Evolutionary conservation across 2,113 vertebrate genomes (phyloP).

Genomic region (Macroglossus sobrinus): DNA sequence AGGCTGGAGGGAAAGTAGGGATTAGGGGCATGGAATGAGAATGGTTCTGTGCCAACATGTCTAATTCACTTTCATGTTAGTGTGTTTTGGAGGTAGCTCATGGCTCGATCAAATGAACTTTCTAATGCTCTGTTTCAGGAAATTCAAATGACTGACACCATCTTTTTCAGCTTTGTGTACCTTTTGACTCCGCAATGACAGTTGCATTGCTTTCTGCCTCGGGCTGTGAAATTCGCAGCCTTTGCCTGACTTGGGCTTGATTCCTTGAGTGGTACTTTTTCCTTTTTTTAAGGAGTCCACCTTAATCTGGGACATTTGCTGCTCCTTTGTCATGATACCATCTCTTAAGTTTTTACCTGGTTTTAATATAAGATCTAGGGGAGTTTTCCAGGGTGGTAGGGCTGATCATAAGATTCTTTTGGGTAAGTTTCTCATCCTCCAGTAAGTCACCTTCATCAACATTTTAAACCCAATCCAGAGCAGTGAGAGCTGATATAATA

Average conservation of each 20-base stretch:
- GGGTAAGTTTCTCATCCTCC: background rate
- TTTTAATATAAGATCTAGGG: background rate
- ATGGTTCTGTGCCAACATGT: background rate
- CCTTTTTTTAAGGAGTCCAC: background rate
- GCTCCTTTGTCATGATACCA: background rate
- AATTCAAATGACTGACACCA: background rate
- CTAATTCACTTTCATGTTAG: background rate
- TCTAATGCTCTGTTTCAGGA: background rate
- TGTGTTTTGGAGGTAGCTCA: background rate
- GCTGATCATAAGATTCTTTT: background rate
- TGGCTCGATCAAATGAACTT: background rate
- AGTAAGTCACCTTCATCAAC: background rate
- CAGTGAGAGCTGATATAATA: background rate
- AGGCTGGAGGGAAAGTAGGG: background rate
- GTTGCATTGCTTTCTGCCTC: background rate
- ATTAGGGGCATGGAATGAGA: background rate
- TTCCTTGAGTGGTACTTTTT: background rate
- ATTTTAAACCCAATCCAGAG: background rate
- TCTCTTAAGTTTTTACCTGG: background rate
- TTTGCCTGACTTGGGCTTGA: background rate
- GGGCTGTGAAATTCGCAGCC: background rate
- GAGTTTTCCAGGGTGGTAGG: background rate
- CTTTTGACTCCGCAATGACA: background rate
- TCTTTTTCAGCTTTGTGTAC: background rate
- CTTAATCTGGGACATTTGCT: background rate